Percentiles rank a stretch among this genome's conserved stretches.
Conservation (phyloP, 2,797 vertebrate genomes). For the Dendrocincla tyrannina region DNA sequence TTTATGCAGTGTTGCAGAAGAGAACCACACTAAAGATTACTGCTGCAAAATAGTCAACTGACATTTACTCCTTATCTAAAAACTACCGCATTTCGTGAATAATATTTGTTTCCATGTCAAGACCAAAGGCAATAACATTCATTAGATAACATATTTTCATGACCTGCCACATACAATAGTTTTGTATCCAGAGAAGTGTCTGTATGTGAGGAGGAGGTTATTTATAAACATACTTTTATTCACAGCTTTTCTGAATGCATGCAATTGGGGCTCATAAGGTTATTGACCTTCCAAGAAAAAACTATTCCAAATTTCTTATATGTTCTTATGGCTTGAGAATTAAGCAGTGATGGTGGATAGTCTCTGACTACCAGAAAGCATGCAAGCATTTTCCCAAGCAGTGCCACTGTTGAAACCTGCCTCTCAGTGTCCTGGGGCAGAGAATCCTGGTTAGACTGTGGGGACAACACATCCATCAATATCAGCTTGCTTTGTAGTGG, state of each 20-base stretch:
- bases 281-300: neutral
- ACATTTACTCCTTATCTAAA: neutral
- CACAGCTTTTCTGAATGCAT: neutral
- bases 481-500: neutral
- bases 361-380: neutral
- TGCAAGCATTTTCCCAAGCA: neutral
- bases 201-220: neutral
- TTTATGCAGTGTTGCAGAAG: constrained; percentile 36
- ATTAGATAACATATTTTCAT: neutral
- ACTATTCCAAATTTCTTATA: neutral
- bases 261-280: neutral
- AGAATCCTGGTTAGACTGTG: neutral
- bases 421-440: neutral
- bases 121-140: neutral
- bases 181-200: neutral
- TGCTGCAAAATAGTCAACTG: neutral
- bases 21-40: neutral
- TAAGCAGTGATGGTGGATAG: neutral
- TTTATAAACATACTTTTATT: neutral
- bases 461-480: neutral
- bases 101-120: neutral
- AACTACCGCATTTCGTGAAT: neutral
- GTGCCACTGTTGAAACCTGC: neutral
- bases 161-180: neutral
- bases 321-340: neutral